phyloP scores from a whole-genome alignment of 2,797 vertebrate species.

The Liasis olivaceus region DNA sequence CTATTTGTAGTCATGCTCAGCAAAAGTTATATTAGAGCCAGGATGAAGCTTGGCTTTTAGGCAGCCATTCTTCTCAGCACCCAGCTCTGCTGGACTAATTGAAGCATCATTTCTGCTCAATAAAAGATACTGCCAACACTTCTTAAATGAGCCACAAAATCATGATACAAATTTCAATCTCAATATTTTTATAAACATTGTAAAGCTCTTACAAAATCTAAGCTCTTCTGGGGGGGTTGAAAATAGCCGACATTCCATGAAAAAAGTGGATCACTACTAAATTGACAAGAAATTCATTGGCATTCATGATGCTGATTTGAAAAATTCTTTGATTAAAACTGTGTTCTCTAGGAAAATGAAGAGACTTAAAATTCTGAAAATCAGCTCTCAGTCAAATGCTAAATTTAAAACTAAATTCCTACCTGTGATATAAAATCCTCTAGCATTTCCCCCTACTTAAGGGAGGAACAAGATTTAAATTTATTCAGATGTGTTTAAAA shows the following conservation, averaged over 20 bases:
- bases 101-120: neutral
- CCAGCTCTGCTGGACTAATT: neutral
- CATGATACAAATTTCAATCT: neutral
- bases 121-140: neutral
- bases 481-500: neutral
- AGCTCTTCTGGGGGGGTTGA: neutral
- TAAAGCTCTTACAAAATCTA: neutral
- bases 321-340: conserved; percentile 1
- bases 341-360: conserved; percentile 7
- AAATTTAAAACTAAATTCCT: conserved; percentile 3
- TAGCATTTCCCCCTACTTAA: neutral
- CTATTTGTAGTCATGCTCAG: neutral
- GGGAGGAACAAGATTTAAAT: neutral
- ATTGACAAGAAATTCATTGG: neutral
- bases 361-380: conserved; percentile 6
- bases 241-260: neutral
- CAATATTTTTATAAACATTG: conserved; percentile 9
- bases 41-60: neutral
- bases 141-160: neutral
- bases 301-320: conserved; percentile 5
- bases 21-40: neutral
- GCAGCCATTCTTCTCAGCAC: neutral
- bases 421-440: neutral
- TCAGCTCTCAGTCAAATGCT: conserved; percentile 9
- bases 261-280: neutral